Base-by-base conservation (phyloP, 2,113 vertebrate species). In the Rhinopomastus cyanomelas region DNA sequence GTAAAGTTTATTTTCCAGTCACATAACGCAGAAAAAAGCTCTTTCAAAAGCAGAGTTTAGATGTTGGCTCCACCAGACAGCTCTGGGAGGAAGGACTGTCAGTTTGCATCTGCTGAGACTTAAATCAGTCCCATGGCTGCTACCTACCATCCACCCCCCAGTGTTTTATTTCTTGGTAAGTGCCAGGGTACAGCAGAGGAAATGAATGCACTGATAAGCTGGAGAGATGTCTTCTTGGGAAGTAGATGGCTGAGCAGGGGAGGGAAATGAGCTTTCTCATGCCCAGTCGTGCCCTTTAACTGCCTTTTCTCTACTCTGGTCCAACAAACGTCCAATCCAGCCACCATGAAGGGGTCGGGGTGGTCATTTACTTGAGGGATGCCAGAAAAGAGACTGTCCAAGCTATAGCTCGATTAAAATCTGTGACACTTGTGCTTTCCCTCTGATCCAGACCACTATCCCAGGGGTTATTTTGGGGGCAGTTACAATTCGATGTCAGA, bases 1-100 rank as follows among this genome's bases (percentile, higher is more conserved):
- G 44, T 57, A 76, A 86, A 92, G 73, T 95, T 95, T 71, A 27
- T 79, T 95, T 93, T 93, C 57, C 36, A 53, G 51, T 19, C 56
- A 36, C 65, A 53, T 37, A 27, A 44, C 16, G 29, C 37, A 61
- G 77, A 32, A 65, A 79, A 75, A 71, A 72, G n/a, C 42, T 78
- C 68, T 90, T 88, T 61, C 30, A 21, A 37, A 77, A 81, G 42
- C 51, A 25, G 18, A 89, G 49, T 29, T 85, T 51, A 59, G 73
- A 79, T 81, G 34, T 57, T 81, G 65, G 82, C 65, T 83, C 44
- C 53, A 64, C 18, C 57, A 81, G 88, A 65, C 76, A 91, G 86
- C 90, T 88, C 77, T 68, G 90, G 90, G 74, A 94, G 62, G 7
- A 86, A 34, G 46, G 69, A 42, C 81, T 73, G 62, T 84, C 62